Conservation (phyloP, 2,888 invertebrate species). For the Gasteruption jaculator region DNA sequence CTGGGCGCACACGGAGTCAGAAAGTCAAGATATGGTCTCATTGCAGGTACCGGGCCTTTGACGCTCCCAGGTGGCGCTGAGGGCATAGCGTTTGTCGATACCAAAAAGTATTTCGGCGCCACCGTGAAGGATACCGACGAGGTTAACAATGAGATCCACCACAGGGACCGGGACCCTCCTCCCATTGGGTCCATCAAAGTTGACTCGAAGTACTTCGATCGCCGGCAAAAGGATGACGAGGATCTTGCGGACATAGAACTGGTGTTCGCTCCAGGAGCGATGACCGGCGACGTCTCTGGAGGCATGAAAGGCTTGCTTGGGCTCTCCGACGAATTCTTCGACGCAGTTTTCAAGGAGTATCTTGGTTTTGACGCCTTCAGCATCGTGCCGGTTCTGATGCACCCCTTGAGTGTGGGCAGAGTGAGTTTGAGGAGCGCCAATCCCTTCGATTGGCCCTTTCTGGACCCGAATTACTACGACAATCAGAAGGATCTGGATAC, state of each 20-base stretch:
- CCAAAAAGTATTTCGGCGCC: too few relatives aligned
- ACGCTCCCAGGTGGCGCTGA: conserved; percentile 77
- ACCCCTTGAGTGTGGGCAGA: conserved; percentile 72
- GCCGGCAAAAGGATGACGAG: conserved; percentile 50
- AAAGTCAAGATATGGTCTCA: too few relatives aligned
- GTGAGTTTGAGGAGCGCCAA: conserved; percentile 66
- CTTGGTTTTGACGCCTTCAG: conserved; percentile 60
- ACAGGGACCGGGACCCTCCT: too few relatives aligned
- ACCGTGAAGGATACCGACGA: too few relatives aligned
- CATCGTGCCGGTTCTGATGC: conserved; percentile 69
- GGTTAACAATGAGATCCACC: too few relatives aligned
- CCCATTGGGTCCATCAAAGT: conserved; percentile 18
- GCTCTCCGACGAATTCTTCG: conserved; percentile 60
- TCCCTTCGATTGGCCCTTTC: conserved; percentile 71
- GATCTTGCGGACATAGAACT: conserved; percentile 79
- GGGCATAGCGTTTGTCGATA: conserved; percentile 70
- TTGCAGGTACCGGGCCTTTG: conserved; percentile 66
- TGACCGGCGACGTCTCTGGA: conserved; percentile 71
- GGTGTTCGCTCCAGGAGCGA: conserved; percentile 71
- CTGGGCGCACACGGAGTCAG: too few relatives aligned
- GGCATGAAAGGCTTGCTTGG: conserved; percentile 63
- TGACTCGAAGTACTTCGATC: background rate
- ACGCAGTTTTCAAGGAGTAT: conserved; percentile 56
- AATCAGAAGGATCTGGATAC: conserved; percentile 67
- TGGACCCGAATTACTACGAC: conserved; percentile 79